Percentiles rank a stretch among this genome's conserved stretches.
These are phyloP conservation scores for Thripadectes ignobilis DNA, from an alignment of 2,797 vertebrate genomes.

Conservation along the genomic window DNA sequence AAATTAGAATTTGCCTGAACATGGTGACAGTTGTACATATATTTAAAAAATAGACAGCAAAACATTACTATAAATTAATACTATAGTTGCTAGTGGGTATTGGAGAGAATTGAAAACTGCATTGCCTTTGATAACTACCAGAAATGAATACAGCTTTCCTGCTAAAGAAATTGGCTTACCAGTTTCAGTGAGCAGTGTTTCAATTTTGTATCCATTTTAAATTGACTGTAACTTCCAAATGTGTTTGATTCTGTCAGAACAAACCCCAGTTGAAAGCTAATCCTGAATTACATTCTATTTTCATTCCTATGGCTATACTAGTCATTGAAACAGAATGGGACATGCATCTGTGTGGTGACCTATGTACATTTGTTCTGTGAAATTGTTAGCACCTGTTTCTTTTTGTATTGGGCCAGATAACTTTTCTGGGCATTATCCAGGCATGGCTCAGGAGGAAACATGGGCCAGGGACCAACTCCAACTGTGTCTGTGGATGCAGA, in stretches of 20 bases:
- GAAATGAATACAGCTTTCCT: neutral
- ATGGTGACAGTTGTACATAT: neutral
- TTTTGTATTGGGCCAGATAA: neutral
- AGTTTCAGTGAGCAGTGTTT: neutral
- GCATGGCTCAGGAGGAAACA: neutral
- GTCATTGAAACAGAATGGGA: neutral
- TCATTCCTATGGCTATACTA: neutral
- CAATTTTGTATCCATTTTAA: neutral
- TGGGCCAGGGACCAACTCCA: neutral
- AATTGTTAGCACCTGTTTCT: neutral
- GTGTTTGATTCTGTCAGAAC: neutral
- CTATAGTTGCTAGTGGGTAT: neutral
- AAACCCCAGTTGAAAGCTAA: neutral
- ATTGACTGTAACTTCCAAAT: neutral
- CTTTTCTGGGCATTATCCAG: neutral
- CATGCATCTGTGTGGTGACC: neutral
- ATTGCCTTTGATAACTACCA: neutral
- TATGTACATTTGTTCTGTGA: neutral
- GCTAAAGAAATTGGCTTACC: neutral
- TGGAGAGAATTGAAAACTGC: neutral
- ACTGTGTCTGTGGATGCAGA: rapidly evolving
- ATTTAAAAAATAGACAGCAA: neutral
- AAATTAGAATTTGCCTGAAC: neutral
- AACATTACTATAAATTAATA: neutral
- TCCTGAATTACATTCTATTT: neutral